Conservation (phyloP, 2,888 invertebrate species). For the Nomada ferruginata region DNA sequence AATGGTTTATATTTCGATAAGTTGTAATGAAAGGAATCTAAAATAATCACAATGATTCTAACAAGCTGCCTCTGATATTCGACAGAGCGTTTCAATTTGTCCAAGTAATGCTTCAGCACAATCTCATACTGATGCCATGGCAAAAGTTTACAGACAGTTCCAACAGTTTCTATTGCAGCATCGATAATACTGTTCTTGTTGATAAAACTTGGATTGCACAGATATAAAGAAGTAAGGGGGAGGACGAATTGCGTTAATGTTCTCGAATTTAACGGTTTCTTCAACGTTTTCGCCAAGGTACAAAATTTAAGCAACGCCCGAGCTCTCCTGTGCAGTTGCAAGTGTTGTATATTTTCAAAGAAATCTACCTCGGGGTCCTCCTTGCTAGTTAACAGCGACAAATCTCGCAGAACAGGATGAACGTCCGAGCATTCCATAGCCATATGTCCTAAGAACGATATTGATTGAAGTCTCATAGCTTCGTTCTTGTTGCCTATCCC, state of each 20-base stretch:
- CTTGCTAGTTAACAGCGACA: slow-evolving; percentile 88
- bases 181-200: slow-evolving; percentile 93
- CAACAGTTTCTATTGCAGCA: slow-evolving; percentile 92
- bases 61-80: slow-evolving; percentile 94
- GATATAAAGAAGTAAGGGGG: slow-evolving; percentile 92
- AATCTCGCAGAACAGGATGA: slow-evolving; percentile 90
- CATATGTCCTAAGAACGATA: slow-evolving; percentile 91
- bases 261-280: slow-evolving; percentile 87
- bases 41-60: slow-evolving; percentile 90
- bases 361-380: slow-evolving; percentile 95
- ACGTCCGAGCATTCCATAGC: slow-evolving; percentile 89
- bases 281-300: slow-evolving; percentile 87
- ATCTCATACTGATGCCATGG: slow-evolving; percentile 96
- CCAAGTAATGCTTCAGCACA: slow-evolving; percentile 92
- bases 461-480: slow-evolving; percentile 91
- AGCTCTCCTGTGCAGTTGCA: slow-evolving; percentile 93
- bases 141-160: slow-evolving; percentile 90
- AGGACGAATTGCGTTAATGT: slow-evolving; percentile 93
- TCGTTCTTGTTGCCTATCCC: slow-evolving; percentile 91
- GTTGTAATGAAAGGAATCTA: slow-evolving; percentile 97
- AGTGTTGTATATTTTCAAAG: slow-evolving; percentile 96
- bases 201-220: slow-evolving; percentile 91
- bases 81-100: slow-evolving; percentile 89
- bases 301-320: slow-evolving; percentile 92
- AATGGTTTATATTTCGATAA: slow-evolving; percentile 87